Base-by-base conservation (phyloP, 2,797 vertebrate species). In the Myotis findleyi region DNA sequence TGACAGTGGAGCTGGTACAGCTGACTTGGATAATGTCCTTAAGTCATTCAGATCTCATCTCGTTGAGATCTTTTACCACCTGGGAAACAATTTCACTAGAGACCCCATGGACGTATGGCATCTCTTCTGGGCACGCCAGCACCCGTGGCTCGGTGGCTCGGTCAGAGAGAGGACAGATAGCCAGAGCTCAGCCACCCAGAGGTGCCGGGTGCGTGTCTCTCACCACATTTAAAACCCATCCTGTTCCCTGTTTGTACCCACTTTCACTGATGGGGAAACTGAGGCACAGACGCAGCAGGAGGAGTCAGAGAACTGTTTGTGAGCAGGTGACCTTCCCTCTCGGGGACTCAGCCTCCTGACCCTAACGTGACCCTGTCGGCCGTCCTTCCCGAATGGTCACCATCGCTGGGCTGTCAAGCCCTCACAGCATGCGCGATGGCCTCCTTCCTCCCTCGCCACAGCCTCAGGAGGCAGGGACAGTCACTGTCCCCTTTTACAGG, bases 41-140 rank as follows among this genome's bases (percentile, higher is more conserved):
- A 71, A 49, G 87, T 53, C 64, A 5, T 14, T 47, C 62, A 59
- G 23, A 23, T 36, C 21, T 9, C 5, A 1, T 51, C 55, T 62
- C 5, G 1, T 3, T 1, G 21, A 44, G 44, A 16, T 7, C 27
- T 33, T 47, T 18, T 27, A 36, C 27, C 51, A 47, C 25, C 49
- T 27, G 41, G 62, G 27, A 9, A 14, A 5, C 49, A 6, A 18
- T 21, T 25, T 21, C 14, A 6, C 20, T 25, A 6, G 25, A 49
- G 30, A 6, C 13, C 20, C 27, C 6, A 1, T 3, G 36, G 30
- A 27, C 11, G 1, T 5, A 2, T 0, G 83, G 27, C 71, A 1
- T 36, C 82, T 69, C 21, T 13, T 5, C 1, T 3, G 49, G 55
- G 23, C 0, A 0, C 4, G 0, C 51, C 9, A 0, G 6, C 4